Base-by-base conservation (phyloP, 2,797 vertebrate species). In the Betta splendens region DNA sequence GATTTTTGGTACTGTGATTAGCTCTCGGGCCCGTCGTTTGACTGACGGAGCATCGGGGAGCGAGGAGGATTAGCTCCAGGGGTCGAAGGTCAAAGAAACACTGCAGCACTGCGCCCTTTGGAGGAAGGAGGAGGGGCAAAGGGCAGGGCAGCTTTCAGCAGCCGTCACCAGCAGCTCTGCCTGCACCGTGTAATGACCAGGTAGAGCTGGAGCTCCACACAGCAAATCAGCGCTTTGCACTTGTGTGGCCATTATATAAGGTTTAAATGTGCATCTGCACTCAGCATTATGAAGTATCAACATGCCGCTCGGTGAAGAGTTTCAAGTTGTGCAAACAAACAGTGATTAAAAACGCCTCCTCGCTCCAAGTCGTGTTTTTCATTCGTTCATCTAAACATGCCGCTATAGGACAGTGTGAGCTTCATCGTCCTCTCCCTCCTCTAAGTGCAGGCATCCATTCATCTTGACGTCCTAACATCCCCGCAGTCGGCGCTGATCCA, bases 81-180 rank as follows among this genome's bases (percentile, higher is more conserved):
- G 44, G 42, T 49, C 40, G 23, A 25, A 52, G 20, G 29, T 25
- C 47, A 40, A 37, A 39, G 6, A 39, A 48, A 29, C 15, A 0
- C n/a, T 38, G 40, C 26, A 1, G 1, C 1, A 1, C 16, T 21
- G 0, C 2, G 4, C 52, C 36, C 25, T 39, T 1, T 10, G 43
- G 55, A 7, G 25, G 35, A 13, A 10, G 16, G 50, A 3, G 40
- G 44, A 5, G 65, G 55, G 38, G 22, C 10, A 9, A 23, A 36
- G 61, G 38, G 52, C 16, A 16, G 48, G 36, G 25, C 20, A 22
- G 32, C 67, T 81, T 74, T 85, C 81, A 61, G 68, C 75, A 9
- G 37, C 63, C 49, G 12, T 81, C 81, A 72, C 8, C 23, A 3
- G 32, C 84, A 78, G 82, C 75, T 81, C 58, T 3, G 36, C 75